Conservation (phyloP, 2,113 vertebrate genomes). For the Mola mola region DNA sequence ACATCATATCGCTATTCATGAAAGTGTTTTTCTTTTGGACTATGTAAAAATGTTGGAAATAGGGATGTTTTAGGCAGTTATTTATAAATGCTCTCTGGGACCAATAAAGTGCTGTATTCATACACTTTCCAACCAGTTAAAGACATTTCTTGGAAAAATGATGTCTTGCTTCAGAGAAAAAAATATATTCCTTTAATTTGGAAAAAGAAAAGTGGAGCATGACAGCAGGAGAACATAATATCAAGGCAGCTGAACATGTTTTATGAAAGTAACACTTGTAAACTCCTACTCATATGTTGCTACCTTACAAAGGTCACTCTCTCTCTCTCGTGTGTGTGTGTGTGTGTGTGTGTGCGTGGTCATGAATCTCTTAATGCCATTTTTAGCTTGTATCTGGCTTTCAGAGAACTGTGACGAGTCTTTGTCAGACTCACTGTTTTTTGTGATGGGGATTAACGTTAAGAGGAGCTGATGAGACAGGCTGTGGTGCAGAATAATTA, state of each 20-base stretch:
- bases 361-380: constrained; percentile 18
- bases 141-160: no score
- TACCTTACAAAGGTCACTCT: constrained; percentile 35
- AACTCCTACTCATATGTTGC: background rate
- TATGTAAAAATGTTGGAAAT: no score
- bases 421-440: constrained; percentile 16
- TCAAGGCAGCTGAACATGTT: background rate
- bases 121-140: no score
- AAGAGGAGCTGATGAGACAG: constrained; percentile 11
- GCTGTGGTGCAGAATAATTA: background rate
- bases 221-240: constrained; percentile 6
- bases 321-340: background rate
- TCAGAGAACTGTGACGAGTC: constrained; percentile 15
- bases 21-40: no score
- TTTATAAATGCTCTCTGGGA: no score
- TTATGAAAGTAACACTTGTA: constrained; percentile 12
- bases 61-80: no score
- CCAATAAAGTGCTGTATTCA: no score
- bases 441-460: constrained; percentile 29
- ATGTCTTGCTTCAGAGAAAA: no score
- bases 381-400: constrained; percentile 23
- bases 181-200: no score
- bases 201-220: constrained; percentile 6
- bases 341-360: constrained; percentile 6
- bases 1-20: no score